Evolutionary conservation across 2,113 vertebrate species (phyloP).

Genomic region (Gnathonemus longibarbis): DNA sequence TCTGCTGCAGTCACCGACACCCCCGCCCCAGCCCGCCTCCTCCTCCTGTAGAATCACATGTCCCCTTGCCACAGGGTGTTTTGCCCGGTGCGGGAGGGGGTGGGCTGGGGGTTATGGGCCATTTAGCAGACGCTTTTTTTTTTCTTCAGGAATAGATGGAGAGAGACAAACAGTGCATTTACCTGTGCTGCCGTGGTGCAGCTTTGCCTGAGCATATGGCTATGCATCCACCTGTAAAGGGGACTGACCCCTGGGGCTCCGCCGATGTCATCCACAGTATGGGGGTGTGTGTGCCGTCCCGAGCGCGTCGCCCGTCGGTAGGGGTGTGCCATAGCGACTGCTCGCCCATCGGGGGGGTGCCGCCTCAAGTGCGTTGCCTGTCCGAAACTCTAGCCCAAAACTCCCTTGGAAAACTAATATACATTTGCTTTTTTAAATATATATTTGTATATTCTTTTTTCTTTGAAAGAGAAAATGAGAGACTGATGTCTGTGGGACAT

Average conservation of each 20-base stretch:
- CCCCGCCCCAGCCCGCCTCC: background rate
- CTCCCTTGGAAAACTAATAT: background rate
- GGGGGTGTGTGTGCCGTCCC: background rate
- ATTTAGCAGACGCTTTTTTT: background rate
- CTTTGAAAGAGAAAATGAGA: background rate
- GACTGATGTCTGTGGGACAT: background rate
- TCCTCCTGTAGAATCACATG: background rate
- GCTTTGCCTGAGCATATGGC: background rate
- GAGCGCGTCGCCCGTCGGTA: background rate
- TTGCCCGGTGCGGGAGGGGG: background rate
- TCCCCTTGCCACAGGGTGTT: background rate
- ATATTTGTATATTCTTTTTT: background rate
- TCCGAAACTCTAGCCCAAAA: background rate
- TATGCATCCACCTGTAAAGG: background rate
- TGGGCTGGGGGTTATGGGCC: background rate
- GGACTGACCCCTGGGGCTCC: background rate
- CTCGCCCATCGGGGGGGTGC: background rate
- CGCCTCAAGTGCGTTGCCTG: no score
- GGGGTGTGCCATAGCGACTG: background rate
- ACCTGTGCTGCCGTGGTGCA: background rate
- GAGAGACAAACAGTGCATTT: background rate
- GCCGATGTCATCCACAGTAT: background rate
- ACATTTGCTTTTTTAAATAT: background rate
- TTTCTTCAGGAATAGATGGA: background rate
- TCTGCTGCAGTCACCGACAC: background rate